Evolutionary conservation across 2,888 invertebrate genomes (phyloP).

Genomic region (Macropis europaea): DNA sequence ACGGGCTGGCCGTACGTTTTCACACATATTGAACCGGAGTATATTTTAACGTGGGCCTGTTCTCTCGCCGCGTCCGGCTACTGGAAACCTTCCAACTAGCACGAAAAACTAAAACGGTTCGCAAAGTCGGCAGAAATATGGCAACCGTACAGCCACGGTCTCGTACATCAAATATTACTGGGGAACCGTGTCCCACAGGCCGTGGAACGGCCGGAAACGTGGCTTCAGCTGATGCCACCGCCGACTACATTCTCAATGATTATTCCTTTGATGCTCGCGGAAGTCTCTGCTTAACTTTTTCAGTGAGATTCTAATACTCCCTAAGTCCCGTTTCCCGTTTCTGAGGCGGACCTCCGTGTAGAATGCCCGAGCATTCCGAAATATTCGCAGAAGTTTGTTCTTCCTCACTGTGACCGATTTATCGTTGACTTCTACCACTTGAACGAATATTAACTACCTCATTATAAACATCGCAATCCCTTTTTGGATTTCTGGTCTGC

Average conservation of each 20-base stretch:
- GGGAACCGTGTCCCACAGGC: conserved; percentile 32
- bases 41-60: conserved; percentile 61
- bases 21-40: conserved; percentile 70
- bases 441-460: too few relatives aligned
- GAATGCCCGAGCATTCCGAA: too few relatives aligned
- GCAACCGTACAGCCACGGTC: conserved; percentile 66
- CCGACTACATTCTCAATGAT: conserved; percentile 7
- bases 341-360: too few relatives aligned
- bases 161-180: conserved; percentile 75
- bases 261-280: background rate
- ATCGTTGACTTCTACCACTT: too few relatives aligned
- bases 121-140: conserved; percentile 76
- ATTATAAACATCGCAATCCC: too few relatives aligned
- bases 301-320: too few relatives aligned
- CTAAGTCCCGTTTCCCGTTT: too few relatives aligned
- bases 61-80: conserved; percentile 48
- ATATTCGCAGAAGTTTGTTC: too few relatives aligned
- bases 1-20: conserved; percentile 67
- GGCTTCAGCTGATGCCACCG: background rate
- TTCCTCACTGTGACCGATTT: too few relatives aligned
- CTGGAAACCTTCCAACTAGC: conserved; percentile 75
- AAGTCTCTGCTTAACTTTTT: too few relatives aligned
- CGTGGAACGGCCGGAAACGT: conserved; percentile 1
- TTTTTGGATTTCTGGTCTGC: too few relatives aligned
- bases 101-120: conserved; percentile 74